These are phyloP conservation scores for Sitobion miscanthi DNA, from an alignment of 1,140 invertebrate species.

Conservation along the genomic window DNA sequence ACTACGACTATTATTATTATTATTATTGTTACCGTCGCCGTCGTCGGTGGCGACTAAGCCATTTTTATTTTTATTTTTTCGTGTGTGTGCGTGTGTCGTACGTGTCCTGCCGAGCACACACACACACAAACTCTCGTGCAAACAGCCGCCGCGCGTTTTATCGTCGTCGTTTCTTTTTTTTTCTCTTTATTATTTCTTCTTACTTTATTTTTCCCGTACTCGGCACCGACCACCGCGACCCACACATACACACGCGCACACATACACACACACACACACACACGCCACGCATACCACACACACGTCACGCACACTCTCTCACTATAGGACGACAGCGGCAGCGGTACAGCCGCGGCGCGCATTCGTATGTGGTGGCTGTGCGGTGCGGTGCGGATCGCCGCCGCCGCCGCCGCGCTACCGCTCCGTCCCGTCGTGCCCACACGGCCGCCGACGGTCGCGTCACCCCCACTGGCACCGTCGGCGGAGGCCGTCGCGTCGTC, in stretches of 20 bases:
- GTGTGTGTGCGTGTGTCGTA: not conserved
- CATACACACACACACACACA: not conserved
- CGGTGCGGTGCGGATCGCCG: not conserved
- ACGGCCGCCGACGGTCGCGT: not conserved
- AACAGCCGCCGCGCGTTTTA: slow-evolving; percentile 33
- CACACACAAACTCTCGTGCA: not conserved
- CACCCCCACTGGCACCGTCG: not conserved
- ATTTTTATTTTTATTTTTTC: slow-evolving; percentile 12
- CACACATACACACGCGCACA: not conserved
- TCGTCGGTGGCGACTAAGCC: slow-evolving; percentile 4
- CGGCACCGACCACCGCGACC: slow-evolving; percentile 46
- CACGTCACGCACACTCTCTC: not conserved
- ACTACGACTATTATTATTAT: slow-evolving; percentile 25
- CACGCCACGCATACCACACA: not conserved
- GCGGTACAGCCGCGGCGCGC: not conserved
- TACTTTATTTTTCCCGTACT: slow-evolving; percentile 28
- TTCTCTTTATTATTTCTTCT: slow-evolving; percentile 5
- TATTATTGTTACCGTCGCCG: not conserved
- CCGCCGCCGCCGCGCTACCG: not conserved
- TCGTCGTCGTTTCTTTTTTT: slow-evolving; percentile 14
- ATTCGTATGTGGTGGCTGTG: not conserved
- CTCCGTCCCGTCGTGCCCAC: not conserved
- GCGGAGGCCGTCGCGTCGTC: slow-evolving; percentile 26
- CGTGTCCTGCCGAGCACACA: slow-evolving; percentile 1
- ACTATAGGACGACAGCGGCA: not conserved